Base-by-base conservation (phyloP, 2,888 invertebrate species). In the Dryocosmus kuriphilus region DNA sequence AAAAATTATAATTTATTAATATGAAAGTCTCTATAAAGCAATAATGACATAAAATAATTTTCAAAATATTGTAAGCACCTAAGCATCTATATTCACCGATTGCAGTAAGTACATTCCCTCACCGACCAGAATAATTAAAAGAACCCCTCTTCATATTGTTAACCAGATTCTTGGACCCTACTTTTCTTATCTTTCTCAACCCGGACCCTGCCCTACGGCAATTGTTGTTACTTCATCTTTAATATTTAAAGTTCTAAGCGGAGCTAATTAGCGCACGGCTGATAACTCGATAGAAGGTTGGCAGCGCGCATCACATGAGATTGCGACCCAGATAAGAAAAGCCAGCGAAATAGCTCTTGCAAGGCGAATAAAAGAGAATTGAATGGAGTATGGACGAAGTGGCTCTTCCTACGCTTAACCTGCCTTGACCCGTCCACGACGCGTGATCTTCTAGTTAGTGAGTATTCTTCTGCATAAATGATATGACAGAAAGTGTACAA, bases 271-370 rank as follows among this genome's bases (percentile, higher is more conserved):
- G 41, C n/a, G 51, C n/a, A 51, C n/a, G n/a, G n/a, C n/a, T 51
- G 51, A n/a, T n/a, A n/a, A n/a, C 51, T 67, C 41, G 19, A 67
- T n/a, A 67, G 46, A 41, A 67, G 65, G 24, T 24, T n/a, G n/a
- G 38, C 65, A 65, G 65, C 65, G 65, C 38, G 38, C 22, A 19
- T 65, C 65, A n/a, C 65, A 35, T 65, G 22, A 41, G 65, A 65
- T 65, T 65, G 38, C 65, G 38, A 16, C 14, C 41, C 27, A n/a
- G 24, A 65, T 65, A 65, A 14, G 24, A 65, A 38, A 35, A 24
- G n/a, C n/a, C n/a, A 65, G 65, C 35, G 41, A 38, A 63, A n/a
- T 22, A 60, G 27, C 60, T 27, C 60, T 27, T 60, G 24, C 60
- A 60, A 16, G 16, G 24, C 14, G 27, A 60, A 60, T 24, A 60